Conservation (phyloP, 2,888 invertebrate genomes). For the Yponomeuta malinellus region DNA sequence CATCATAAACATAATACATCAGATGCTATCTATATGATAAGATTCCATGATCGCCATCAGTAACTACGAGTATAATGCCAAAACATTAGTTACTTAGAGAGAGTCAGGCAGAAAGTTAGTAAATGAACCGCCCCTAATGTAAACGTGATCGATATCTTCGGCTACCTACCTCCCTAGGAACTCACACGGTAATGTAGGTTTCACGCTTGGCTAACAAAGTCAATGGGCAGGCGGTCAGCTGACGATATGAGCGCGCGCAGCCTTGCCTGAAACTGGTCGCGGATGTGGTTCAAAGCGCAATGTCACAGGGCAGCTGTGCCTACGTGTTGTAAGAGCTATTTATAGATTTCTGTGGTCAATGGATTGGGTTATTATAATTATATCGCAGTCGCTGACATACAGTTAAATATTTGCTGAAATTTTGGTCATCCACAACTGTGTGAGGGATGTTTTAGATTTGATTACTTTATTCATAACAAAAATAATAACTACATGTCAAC, state of each 20-base stretch:
- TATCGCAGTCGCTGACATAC: neutral
- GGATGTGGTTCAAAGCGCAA: constrained; percentile 56
- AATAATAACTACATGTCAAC: neutral
- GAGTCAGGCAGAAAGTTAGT: no score
- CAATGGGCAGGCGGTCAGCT: neutral
- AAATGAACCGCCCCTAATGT: no score
- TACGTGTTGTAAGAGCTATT: neutral
- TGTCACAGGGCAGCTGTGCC: constrained; percentile 33
- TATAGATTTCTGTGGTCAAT: neutral
- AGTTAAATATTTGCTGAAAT: neutral
- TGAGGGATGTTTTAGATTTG: neutral
- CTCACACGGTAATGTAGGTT: no score
- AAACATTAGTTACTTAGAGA: no score
- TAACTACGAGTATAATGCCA: no score
- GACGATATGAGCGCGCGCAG: constrained; percentile 7
- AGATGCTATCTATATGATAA: no score
- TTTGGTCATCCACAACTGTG: neutral
- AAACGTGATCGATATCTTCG: no score
- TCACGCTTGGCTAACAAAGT: neutral
- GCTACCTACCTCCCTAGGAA: no score
- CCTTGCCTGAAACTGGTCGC: constrained; percentile 40
- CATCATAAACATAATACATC: no score
- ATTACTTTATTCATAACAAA: neutral
- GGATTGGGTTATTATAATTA: no score
- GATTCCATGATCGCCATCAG: no score